Base-by-base conservation (phyloP, 2,113 vertebrate genomes). In the Prionailurus viverrinus region DNA sequence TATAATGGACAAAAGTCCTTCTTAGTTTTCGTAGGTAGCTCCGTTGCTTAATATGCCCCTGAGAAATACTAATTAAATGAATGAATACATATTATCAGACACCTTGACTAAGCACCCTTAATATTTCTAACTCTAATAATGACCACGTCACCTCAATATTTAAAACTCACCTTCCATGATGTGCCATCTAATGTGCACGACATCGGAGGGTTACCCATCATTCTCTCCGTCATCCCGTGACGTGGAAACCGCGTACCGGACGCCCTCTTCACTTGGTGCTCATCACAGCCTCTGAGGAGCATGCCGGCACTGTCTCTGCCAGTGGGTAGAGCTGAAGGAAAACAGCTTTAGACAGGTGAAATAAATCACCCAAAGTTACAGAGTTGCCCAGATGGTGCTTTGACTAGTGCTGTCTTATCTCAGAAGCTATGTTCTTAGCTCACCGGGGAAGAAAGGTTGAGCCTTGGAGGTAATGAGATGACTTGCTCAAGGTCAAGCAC, bases 351-450 rank as follows among this genome's bases (percentile, higher is more conserved):
- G 27, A 29, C 5, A 53, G 7, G 4, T 10, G 11, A 33, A 13
- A 31, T 2, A 16, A 41, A 48, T 9, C 53, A 13, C 19, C 27
- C 18, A 36, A 3, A 27, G 5, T 19, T 15, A 14, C 25, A 58
- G 45, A 41, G 7, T 13, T 69, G 1, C 14, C 5, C 31, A 53
- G 15, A 0, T 8, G 21, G 15, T 5, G 16, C 31, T 73, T 21
- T 45, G 23, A 45, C 16, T 6, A 36, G 3, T 4, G 6, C 19
- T 23, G 4, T 31, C 51, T n/a, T 5, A 25, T 1, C 39, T 1
- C 39, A 41, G 16, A 79, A 10, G 31, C 9, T 5, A 5, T 33
- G 5, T 10, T 85, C 29, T 41, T 15, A 66, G 33, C 29, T 3
- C 4, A 36, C 4, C 15, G 0, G 18, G 16, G 21, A 61, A 25